These are phyloP conservation scores for Lagodon rhomboides DNA, from an alignment of 2,797 vertebrate species.

Conservation along the genomic window DNA sequence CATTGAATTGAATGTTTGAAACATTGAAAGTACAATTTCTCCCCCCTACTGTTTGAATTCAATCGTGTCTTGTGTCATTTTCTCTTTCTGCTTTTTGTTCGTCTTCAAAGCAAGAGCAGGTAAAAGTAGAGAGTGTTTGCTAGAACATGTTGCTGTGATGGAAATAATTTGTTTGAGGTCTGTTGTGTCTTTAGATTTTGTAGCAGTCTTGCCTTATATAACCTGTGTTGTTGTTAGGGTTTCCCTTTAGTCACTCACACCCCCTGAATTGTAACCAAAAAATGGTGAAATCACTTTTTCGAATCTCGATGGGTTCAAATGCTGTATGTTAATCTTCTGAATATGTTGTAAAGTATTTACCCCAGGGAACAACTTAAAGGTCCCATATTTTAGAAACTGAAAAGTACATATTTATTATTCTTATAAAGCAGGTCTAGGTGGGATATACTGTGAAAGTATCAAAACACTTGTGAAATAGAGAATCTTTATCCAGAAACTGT, in stretches of 20 bases:
- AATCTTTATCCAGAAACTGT: too few relatives aligned
- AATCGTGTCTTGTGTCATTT: constrained; percentile 63
- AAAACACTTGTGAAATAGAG: too few relatives aligned
- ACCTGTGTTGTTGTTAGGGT: constrained; percentile 48
- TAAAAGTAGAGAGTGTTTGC: constrained; percentile 67
- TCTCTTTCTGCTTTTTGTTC: constrained; percentile 62
- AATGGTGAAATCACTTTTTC: neutral
- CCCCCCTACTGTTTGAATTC: constrained; percentile 42
- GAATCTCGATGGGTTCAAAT: neutral
- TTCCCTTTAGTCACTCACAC: constrained; percentile 14
- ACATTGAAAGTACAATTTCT: neutral
- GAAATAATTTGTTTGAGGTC: constrained; percentile 25
- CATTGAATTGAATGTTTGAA: too few relatives aligned
- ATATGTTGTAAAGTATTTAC: constrained; percentile 1
- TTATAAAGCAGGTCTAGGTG: too few relatives aligned
- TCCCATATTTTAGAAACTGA: neutral
- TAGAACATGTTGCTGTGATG: constrained; percentile 69
- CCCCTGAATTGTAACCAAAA: constrained; percentile 28
- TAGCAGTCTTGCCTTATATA: constrained; percentile 39
- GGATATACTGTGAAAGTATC: too few relatives aligned
- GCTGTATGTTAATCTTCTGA: neutral
- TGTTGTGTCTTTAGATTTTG: constrained; percentile 54
- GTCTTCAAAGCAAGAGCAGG: constrained; percentile 84
- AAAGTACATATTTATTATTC: too few relatives aligned
- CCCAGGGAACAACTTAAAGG: neutral